Evolutionary conservation across 2,113 vertebrate genomes (phyloP).

Genomic region (Prionailurus bengalensis): DNA sequence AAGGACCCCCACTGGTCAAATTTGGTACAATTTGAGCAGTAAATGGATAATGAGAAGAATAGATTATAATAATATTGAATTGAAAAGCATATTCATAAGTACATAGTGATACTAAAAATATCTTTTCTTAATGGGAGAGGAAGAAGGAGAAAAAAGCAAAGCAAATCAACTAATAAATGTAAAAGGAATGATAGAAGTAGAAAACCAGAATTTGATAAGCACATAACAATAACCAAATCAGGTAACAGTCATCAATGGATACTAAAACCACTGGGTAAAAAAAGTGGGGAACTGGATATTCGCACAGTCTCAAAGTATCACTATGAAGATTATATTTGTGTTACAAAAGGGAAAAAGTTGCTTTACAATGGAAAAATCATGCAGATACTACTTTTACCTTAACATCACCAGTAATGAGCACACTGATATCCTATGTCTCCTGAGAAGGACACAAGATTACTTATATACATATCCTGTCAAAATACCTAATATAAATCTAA

Average conservation of each 20-base stretch:
- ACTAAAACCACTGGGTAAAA: neutral
- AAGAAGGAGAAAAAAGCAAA: neutral
- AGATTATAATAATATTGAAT: neutral
- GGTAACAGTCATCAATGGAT: neutral
- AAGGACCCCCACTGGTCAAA: neutral
- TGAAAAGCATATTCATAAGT: neutral
- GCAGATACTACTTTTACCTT: neutral
- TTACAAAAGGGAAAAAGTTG: neutral
- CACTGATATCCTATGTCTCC: neutral
- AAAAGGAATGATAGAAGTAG: neutral
- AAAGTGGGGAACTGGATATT: neutral
- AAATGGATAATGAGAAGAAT: neutral
- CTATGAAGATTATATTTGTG: neutral
- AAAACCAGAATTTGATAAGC: neutral
- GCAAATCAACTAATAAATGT: neutral
- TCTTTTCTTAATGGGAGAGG: neutral
- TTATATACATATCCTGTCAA: neutral
- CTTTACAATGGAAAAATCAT: neutral
- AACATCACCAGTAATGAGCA: neutral
- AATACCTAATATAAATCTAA: neutral
- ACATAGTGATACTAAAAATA: neutral
- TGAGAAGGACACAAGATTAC: neutral
- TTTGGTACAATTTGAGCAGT: neutral
- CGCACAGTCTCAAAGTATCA: neutral
- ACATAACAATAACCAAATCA: neutral